These are phyloP conservation scores for Ciconia nigra DNA, from an alignment of 2,797 vertebrate genomes.

Conservation along the genomic window DNA sequence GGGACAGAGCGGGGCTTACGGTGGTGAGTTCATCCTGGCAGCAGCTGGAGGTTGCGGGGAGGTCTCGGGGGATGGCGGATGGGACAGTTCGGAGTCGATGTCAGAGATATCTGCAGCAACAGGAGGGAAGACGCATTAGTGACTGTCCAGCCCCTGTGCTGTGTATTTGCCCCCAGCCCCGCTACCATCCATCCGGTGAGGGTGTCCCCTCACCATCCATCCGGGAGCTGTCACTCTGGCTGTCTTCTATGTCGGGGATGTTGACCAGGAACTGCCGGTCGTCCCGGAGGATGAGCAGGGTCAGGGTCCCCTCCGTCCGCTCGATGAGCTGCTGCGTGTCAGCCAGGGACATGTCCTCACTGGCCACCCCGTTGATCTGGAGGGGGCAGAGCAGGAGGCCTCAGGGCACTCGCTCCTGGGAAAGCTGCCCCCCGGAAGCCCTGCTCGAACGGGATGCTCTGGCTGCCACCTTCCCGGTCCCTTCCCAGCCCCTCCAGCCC, in stretches of 20 bases:
- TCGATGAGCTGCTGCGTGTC: slow-evolving; percentile 93
- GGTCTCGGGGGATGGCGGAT: slow-evolving; percentile 8
- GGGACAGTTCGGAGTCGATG: slow-evolving; percentile 76
- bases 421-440: neutral
- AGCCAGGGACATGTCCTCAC: slow-evolving; percentile 89
- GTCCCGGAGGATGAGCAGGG: slow-evolving; percentile 88
- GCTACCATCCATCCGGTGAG: neutral
- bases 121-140: neutral
- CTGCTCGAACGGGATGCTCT: accelerated
- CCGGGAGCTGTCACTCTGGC: slow-evolving; percentile 83
- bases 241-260: slow-evolving; percentile 86
- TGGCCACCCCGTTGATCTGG: slow-evolving; percentile 94
- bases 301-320: slow-evolving; percentile 87
- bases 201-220: slow-evolving; percentile 81
- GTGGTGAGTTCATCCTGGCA: slow-evolving; percentile 70
- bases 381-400: neutral
- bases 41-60: slow-evolving; percentile 53
- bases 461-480: accelerated
- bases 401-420: neutral
- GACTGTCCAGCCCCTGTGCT: neutral
- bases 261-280: slow-evolving; percentile 88
- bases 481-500: neutral
- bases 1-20: slow-evolving; percentile 34
- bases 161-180: accelerated
- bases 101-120: slow-evolving; percentile 87